Percentiles rank a stretch among this genome's conserved stretches.
Evolutionary conservation across 2,797 vertebrate genomes (phyloP).

Genomic region (Loris lydekkerianus): DNA sequence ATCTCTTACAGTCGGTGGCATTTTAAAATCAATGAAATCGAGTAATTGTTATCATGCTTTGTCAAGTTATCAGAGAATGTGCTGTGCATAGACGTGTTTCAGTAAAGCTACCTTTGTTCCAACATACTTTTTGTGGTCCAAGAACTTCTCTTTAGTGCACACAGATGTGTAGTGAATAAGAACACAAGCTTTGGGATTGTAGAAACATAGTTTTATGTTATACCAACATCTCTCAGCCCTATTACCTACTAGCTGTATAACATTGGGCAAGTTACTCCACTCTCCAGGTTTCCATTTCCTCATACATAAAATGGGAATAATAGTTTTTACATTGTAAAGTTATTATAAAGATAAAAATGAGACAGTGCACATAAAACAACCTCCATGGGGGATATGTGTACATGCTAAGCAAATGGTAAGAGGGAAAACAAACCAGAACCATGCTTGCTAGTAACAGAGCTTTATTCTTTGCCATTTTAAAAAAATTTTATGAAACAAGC

Average conservation of each 20-base stretch:
- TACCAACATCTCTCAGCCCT: background rate
- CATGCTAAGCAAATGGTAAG: background rate
- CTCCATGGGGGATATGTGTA: background rate
- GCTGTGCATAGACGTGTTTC: rapidly evolving
- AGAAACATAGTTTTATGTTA: background rate
- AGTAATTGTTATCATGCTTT: background rate
- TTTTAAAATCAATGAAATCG: background rate
- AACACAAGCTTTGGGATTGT: background rate
- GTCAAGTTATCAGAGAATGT: background rate
- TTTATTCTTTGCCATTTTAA: background rate
- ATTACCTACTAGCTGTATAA: too few species aligned
- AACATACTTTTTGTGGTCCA: background rate
- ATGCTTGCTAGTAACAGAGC: background rate
- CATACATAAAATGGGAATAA: background rate
- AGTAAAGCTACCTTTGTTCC: background rate
- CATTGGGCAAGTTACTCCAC: background rate
- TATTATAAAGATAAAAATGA: background rate
- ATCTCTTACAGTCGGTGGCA: background rate
- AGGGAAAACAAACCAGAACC: background rate
- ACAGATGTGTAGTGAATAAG: background rate
- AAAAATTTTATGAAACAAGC: conserved; percentile 35
- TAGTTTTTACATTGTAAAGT: background rate
- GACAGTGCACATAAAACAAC: background rate
- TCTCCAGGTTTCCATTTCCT: background rate
- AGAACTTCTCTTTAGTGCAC: background rate